Conservation (phyloP, 2,797 vertebrate genomes). For the Betta splendens region DNA sequence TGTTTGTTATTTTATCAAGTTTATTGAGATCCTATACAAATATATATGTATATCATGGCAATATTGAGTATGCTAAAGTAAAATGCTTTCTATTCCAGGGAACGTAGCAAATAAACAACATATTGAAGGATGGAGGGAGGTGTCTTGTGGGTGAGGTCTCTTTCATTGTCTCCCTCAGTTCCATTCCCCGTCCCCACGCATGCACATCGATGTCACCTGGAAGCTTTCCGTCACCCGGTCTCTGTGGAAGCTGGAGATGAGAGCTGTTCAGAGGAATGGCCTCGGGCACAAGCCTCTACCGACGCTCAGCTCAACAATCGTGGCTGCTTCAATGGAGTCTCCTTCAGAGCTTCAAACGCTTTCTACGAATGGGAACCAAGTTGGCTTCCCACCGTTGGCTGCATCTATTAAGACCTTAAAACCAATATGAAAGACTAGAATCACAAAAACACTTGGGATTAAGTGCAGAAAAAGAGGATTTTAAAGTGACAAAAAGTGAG, state of each 20-base stretch:
- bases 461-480: constrained; percentile 34
- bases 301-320: constrained; percentile 61
- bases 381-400: constrained; percentile 62
- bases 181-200: not conserved
- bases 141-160: constrained; percentile 47
- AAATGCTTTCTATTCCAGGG: constrained; percentile 13
- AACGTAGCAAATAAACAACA: constrained; percentile 35
- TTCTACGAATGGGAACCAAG: constrained; percentile 62
- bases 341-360: constrained; percentile 70
- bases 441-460: constrained; percentile 45
- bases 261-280: constrained; percentile 71
- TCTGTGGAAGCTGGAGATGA: constrained; percentile 63
- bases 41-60: not conserved
- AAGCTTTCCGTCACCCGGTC: constrained; percentile 62
- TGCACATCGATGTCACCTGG: constrained; percentile 63
- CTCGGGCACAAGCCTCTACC: constrained; percentile 64
- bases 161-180: constrained; percentile 11
- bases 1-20: too few species aligned
- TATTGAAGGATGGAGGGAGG: constrained; percentile 23
- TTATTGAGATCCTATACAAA: too few species aligned
- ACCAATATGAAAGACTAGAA: constrained; percentile 61
- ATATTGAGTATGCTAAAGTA: constrained; percentile 5
- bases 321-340: constrained; percentile 63
- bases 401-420: constrained; percentile 61
- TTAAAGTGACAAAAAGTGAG: constrained; percentile 46